Percentiles rank a stretch among this genome's conserved stretches.
phyloP scores from a whole-genome alignment of 2,113 vertebrate genomes.

The Sturnira hondurensis region DNA sequence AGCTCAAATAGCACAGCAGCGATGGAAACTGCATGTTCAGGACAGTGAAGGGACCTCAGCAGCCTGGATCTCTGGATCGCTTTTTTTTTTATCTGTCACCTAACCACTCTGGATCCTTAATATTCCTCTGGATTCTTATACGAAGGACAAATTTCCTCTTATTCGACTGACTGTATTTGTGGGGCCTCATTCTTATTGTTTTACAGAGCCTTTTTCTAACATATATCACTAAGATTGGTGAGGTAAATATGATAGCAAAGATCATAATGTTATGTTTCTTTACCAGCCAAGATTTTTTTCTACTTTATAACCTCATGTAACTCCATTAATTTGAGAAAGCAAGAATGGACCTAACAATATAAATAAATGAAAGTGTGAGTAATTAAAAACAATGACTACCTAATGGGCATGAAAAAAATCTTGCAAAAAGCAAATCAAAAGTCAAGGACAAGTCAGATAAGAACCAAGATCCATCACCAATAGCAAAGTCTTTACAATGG shows the following conservation, averaged over 20 bases:
- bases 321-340: not conserved
- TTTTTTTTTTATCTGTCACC: not conserved
- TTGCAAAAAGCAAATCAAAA: not conserved
- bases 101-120: not conserved
- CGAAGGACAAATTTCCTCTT: not conserved
- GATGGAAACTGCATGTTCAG: not conserved
- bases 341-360: not conserved
- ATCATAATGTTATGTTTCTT: not conserved
- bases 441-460: not conserved
- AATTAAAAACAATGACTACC: not conserved
- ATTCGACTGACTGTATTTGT: not conserved
- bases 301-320: not conserved
- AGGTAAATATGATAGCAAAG: not conserved
- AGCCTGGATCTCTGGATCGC: not conserved
- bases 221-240: not conserved
- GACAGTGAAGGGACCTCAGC: not conserved
- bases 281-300: not conserved
- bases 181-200: not conserved
- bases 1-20: not conserved
- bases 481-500: not conserved
- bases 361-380: not conserved
- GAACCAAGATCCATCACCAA: not conserved
- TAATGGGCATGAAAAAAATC: not conserved
- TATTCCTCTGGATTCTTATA: not conserved
- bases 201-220: not conserved